Evolutionary conservation across 2,888 invertebrate genomes (phyloP).

Genomic region (Cordylochernes scorpioides): DNA sequence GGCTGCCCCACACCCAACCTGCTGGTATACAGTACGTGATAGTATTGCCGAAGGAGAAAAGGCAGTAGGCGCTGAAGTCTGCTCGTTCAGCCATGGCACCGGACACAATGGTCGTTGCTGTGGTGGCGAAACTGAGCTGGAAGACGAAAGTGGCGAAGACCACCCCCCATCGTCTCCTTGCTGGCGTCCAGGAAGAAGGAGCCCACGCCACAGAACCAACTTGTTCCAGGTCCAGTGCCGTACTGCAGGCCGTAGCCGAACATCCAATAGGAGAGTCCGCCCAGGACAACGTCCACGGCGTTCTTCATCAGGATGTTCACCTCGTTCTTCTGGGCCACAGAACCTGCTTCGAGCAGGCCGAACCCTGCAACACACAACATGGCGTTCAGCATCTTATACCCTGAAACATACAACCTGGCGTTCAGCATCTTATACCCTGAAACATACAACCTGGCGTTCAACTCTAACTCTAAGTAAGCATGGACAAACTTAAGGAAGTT

Average conservation of each 20-base stretch:
- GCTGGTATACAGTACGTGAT: slow-evolving; percentile 73
- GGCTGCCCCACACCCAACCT: slow-evolving; percentile 18
- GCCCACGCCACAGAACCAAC: slow-evolving; percentile 22
- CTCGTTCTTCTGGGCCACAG: slow-evolving; percentile 15
- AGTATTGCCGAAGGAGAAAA: slow-evolving; percentile 68
- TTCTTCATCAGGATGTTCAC: slow-evolving; percentile 16
- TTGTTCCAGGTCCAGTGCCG: slow-evolving; percentile 18
- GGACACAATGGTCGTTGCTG: slow-evolving; percentile 30
- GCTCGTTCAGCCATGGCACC: slow-evolving; percentile 15
- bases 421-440: slow-evolving; percentile 7
- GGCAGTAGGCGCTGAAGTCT: slow-evolving; percentile 26
- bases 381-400: slow-evolving; percentile 3
- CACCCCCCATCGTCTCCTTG: slow-evolving; percentile 17
- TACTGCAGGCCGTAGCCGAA: slow-evolving; percentile 16
- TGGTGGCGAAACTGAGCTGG: slow-evolving; percentile 48
- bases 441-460: not conserved
- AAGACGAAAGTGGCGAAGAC: slow-evolving; percentile 21
- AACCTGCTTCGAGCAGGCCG: slow-evolving; percentile 14
- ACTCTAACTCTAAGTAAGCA: too few relatives aligned
- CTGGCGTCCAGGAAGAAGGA: slow-evolving; percentile 22
- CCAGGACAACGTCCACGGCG: slow-evolving; percentile 14
- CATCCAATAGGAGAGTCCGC: slow-evolving; percentile 15
- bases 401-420: slow-evolving; percentile 2
- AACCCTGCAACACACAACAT: slow-evolving; percentile 9
- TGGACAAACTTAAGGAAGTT: too few relatives aligned